These are phyloP conservation scores for Lagopus leucura DNA, from an alignment of 2,113 vertebrate species.

Conservation along the genomic window DNA sequence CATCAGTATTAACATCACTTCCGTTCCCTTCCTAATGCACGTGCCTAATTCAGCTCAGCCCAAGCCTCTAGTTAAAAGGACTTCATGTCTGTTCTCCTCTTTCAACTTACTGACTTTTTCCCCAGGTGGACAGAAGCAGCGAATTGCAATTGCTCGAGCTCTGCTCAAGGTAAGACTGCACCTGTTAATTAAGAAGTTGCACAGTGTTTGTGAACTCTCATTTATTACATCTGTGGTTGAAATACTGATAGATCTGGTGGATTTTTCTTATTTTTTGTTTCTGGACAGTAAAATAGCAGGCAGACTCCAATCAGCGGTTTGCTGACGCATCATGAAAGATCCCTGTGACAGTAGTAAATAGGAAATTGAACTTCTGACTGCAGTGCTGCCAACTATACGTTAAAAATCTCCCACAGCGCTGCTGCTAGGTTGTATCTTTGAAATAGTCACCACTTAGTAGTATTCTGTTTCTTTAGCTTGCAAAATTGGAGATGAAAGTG, in stretches of 20 bases:
- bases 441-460: not conserved
- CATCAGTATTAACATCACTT: not conserved
- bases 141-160: conserved; percentile 95
- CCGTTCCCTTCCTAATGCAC: not conserved
- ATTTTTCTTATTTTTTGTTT: not conserved
- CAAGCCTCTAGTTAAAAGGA: not conserved
- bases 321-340: not conserved
- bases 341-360: not conserved
- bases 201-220: not conserved
- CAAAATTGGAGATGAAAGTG: not conserved
- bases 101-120: not conserved
- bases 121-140: conserved; percentile 96
- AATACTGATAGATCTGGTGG: not conserved
- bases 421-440: not conserved
- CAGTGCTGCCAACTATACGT: not conserved
- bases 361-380: not conserved
- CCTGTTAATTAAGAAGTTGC: not conserved
- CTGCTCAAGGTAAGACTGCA: conserved; percentile 88
- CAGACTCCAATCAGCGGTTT: not conserved
- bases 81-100: not conserved
- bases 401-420: not conserved
- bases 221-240: not conserved
- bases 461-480: not conserved
- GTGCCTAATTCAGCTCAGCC: not conserved
- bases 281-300: not conserved